phyloP scores from a whole-genome alignment of 2,888 invertebrate genomes.

The Zygogramma bicolorata region DNA sequence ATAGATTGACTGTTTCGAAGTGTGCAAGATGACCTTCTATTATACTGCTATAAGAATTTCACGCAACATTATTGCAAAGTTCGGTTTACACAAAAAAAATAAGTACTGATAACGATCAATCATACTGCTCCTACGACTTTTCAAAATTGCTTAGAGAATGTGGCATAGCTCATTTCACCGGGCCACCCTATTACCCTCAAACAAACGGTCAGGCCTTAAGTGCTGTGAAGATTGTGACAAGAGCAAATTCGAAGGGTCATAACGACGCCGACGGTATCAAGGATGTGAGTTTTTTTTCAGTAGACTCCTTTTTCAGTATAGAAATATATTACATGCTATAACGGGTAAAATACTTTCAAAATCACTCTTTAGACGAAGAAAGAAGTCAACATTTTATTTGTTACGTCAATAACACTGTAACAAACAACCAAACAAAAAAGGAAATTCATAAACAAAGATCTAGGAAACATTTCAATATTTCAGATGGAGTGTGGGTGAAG shows the following conservation, averaged over 20 bases:
- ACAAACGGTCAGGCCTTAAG: not conserved
- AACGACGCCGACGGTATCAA: not conserved
- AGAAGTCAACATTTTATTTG: not conserved
- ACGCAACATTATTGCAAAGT: not conserved
- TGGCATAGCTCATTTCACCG: not conserved
- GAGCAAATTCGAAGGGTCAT: not conserved
- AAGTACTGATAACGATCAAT: not conserved
- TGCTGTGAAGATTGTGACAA: not conserved
- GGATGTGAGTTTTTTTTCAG: too few relatives aligned
- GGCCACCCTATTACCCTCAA: not conserved
- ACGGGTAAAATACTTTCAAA: not conserved
- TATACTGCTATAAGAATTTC: not conserved
- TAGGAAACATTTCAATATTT: not conserved
- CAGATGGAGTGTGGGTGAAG: not conserved
- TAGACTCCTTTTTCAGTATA: not conserved
- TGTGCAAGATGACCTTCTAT: not conserved
- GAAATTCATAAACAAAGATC: not conserved
- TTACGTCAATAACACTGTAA: not conserved
- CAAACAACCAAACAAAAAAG: not conserved
- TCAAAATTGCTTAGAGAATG: not conserved
- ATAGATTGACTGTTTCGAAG: not conserved
- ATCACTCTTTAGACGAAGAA: not conserved
- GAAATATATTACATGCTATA: not conserved
- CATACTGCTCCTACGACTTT: not conserved
- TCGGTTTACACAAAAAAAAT: not conserved